Evolutionary conservation across 2,797 vertebrate genomes (phyloP), one percentile per base, ranked within the genome.

Genomic region (Sebastes iracundus): DNA sequence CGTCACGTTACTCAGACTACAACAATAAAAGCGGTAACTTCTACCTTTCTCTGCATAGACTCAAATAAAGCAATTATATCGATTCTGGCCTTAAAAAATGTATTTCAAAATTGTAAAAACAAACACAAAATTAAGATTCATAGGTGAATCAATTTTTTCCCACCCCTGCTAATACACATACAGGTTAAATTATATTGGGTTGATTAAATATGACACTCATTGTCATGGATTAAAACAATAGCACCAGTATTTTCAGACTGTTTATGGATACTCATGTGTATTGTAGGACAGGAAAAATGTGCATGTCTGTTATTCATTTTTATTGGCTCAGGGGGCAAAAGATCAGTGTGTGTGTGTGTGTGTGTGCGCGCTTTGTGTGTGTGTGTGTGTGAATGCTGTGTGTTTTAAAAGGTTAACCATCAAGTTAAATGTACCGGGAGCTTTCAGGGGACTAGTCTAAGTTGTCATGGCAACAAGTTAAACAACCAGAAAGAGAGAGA

Each of bases 371-470:
- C n/a, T n/a, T n/a, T 8, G 18, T n/a, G 8, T 10, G 4, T 52
- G 30, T 7, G 20, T 35, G 4, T 28, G 52, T 70, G 63, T 23
- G 62, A 28, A 58, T 56, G 35, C 56, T 16, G 27, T 49, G 49
- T 46, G 13, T 73, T 84, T 72, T 65, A 65, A 82, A 90, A 90
- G 82, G 86, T 88, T 83, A 90, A 81, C 72, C 2, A 82, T 82
- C 69, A 56, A 76, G 72, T 79, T 23, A 71, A 77, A 80, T 82
- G 30, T 75, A 61, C 10, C 0, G 0, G 75, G 53, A 76, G 25
- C 28, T 75, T 74, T 46, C 18, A 60, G 22, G 9, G 49, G 18
- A 25, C 23, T 3, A 3, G 72, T 72, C 20, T 42, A 13, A 5
- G 70, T 80, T 69, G 77, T 81, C 69, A 80, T 75, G 77, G 72